A percentile compares a stretch with the other conserved stretches of the same genome.
phyloP scores from a whole-genome alignment of 1,140 invertebrate species.

The Heliothis subflexa region DNA sequence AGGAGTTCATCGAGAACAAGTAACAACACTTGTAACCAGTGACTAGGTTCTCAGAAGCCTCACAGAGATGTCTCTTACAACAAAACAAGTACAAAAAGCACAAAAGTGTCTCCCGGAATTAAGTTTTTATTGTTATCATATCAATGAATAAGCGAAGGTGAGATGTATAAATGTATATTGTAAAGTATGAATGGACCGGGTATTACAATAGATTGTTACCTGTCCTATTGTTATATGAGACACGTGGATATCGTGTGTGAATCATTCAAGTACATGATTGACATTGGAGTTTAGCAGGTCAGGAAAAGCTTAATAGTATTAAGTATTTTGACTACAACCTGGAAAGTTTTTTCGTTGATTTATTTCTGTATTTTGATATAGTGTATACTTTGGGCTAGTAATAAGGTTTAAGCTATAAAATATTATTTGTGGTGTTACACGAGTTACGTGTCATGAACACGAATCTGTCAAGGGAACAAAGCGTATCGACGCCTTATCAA shows the following conservation, averaged over 20 bases:
- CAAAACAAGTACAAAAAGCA: neutral
- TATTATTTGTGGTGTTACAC: no score
- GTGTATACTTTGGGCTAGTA: no score
- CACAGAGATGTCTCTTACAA: neutral
- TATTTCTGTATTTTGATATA: no score
- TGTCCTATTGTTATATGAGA: conserved; percentile 5
- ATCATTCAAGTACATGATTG: neutral
- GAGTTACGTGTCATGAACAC: no score
- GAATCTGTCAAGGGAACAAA: no score
- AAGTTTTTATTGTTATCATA: conserved; percentile 1
- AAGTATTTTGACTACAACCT: no score
- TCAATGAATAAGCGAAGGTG: neutral
- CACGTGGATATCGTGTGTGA: neutral
- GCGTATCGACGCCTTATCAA: no score
- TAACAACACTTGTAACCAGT: neutral
- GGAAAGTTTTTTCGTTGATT: no score
- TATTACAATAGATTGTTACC: conserved; percentile 9
- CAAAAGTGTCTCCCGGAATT: conserved; percentile 9
- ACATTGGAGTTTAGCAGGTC: neutral
- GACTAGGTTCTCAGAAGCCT: neutral
- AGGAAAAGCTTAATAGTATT: no score
- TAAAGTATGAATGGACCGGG: neutral
- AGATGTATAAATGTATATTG: conserved; percentile 1
- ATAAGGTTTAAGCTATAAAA: no score
- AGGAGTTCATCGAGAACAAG: no score